These are phyloP conservation scores for Pollenia griseotomentosa DNA, from an alignment of 2,888 invertebrate genomes.

Conservation along the genomic window DNA sequence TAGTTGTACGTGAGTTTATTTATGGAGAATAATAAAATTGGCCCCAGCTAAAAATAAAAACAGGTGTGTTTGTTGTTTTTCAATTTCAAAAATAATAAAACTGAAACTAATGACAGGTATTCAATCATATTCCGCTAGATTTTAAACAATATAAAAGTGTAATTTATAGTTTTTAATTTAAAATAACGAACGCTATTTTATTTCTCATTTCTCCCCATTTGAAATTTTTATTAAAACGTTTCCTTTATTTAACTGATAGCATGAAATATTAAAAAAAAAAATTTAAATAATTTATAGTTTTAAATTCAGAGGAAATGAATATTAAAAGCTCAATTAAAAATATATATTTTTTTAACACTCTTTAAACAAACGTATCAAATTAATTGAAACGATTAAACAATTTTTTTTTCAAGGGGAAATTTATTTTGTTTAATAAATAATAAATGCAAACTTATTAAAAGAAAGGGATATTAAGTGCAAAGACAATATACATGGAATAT, in stretches of 20 bases:
- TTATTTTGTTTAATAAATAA: slow-evolving; percentile 1
- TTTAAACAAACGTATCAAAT: background rate
- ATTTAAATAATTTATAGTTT: slow-evolving; percentile 34
- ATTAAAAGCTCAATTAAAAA: slow-evolving; percentile 37
- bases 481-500: too few relatives aligned
- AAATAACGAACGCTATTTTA: background rate
- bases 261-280: background rate
- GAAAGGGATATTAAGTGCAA: background rate
- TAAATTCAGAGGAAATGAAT: slow-evolving; percentile 54
- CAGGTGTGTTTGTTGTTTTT: slow-evolving; percentile 55
- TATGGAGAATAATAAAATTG: background rate
- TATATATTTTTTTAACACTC: background rate
- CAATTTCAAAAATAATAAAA: slow-evolving; percentile 33
- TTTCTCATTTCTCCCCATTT: slow-evolving; percentile 6
- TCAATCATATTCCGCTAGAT: slow-evolving; percentile 24
- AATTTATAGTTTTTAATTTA: slow-evolving; percentile 37
- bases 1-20: background rate
- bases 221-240: slow-evolving; percentile 15
- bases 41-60: slow-evolving; percentile 5
- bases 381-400: slow-evolving; percentile 22
- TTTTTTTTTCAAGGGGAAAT: background rate
- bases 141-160: background rate
- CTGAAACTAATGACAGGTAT: slow-evolving; percentile 55
- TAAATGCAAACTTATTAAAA: slow-evolving; percentile 10
- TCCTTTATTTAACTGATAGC: slow-evolving; percentile 9